Percentiles rank a stretch among this genome's conserved stretches.
These are phyloP conservation scores for Eupeodes luniger DNA, from an alignment of 2,888 invertebrate species.

Conservation along the genomic window DNA sequence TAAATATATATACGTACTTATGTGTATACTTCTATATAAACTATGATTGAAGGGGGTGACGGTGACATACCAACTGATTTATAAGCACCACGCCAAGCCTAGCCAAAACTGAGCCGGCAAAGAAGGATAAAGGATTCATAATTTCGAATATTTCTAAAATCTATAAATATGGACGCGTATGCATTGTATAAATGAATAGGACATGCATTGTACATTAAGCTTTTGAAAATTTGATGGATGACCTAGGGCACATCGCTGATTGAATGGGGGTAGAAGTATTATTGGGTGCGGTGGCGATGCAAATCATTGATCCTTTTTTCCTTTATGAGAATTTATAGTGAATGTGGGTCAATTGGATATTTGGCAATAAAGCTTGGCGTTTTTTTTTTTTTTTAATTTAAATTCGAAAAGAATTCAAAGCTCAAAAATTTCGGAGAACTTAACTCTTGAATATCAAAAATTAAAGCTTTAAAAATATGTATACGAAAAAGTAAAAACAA, in stretches of 20 bases:
- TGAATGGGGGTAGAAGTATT: slow-evolving; percentile 25
- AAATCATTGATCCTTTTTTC: slow-evolving; percentile 1
- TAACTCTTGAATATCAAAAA: too few relatives aligned
- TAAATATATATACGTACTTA: too few relatives aligned
- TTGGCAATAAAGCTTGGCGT: neutral
- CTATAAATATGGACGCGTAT: neutral
- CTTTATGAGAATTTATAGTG: neutral
- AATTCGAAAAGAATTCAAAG: too few relatives aligned
- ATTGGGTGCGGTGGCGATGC: neutral
- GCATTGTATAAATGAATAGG: neutral
- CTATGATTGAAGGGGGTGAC: slow-evolving; percentile 30
- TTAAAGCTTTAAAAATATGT: too few relatives aligned
- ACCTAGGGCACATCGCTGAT: slow-evolving; percentile 50
- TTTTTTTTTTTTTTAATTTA: too few relatives aligned
- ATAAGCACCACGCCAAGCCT: neutral
- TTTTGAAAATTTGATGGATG: slow-evolving; percentile 57
- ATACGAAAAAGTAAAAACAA: too few relatives aligned
- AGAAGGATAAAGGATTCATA: slow-evolving; percentile 40
- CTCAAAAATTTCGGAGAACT: too few relatives aligned
- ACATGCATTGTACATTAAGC: slow-evolving; percentile 32
- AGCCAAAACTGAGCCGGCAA: neutral
- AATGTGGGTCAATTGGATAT: neutral
- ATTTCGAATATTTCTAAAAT: slow-evolving; percentile 24
- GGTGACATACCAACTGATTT: neutral
- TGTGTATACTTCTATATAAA: neutral